phyloP scores from a whole-genome alignment of 2,113 vertebrate species.

The human region DNA sequence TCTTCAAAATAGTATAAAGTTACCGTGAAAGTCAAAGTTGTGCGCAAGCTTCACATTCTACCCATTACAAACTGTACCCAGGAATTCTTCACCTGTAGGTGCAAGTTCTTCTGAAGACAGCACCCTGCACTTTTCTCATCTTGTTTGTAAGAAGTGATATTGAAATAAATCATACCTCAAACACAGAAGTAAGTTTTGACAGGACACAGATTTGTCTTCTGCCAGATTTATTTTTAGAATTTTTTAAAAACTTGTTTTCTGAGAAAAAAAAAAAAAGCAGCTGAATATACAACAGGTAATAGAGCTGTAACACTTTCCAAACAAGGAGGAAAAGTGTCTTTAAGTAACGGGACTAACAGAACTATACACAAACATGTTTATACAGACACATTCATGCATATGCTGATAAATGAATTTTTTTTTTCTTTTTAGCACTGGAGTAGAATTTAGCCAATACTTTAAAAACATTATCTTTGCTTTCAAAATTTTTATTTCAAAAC shows the following conservation, averaged over 20 bases:
- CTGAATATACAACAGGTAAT: neutral
- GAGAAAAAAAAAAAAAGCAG: neutral
- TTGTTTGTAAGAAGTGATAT: neutral
- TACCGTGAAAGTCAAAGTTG: neutral
- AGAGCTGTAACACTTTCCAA: neutral
- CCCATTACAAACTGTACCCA: neutral
- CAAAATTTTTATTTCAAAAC: neutral
- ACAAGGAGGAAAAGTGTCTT: neutral
- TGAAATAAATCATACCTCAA: constrained; percentile 45
- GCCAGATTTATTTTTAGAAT: constrained; percentile 20
- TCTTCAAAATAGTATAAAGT: neutral
- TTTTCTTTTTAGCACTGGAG: neutral
- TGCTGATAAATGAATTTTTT: neutral
- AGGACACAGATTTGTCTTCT: constrained; percentile 26
- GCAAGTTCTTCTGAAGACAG: neutral
- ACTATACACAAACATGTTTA: neutral
- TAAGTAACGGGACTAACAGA: neutral
- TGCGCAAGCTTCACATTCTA: fast-evolving
- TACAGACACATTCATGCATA: neutral
- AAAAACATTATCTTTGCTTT: neutral
- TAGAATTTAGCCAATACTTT: neutral
- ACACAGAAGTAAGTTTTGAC: neutral
- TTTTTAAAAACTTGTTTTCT: constrained; percentile 21
- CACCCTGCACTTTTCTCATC: neutral
- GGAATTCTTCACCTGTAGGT: neutral